A percentile compares a stretch with the other conserved stretches of the same genome.
Evolutionary conservation across 2,888 invertebrate genomes (phyloP).

Genomic region (Caenorhabditis wallacei): DNA sequence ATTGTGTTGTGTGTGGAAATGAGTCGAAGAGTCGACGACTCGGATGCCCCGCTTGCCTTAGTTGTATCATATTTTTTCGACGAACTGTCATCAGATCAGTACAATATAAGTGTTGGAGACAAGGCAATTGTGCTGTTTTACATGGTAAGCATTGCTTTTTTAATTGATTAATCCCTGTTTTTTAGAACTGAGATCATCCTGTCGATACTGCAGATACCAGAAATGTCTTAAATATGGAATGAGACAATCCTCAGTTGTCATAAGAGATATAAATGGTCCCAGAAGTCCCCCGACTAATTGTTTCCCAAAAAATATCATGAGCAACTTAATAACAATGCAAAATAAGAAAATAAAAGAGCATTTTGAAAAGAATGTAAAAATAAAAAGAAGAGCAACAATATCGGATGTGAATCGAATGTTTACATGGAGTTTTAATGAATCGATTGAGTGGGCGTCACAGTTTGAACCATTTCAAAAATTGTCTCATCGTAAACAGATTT

Average conservation of each 20-base stretch:
- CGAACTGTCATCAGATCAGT: constrained; percentile 56
- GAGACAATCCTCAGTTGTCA: constrained; percentile 56
- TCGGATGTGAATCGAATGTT: constrained; percentile 68
- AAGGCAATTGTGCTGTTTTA: neutral
- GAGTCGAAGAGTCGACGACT: constrained; percentile 54
- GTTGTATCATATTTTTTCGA: constrained; percentile 66
- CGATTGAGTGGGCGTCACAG: constrained; percentile 66
- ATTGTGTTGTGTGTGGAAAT: constrained; percentile 65
- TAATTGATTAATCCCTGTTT: neutral
- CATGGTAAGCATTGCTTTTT: neutral
- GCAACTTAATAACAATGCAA: constrained; percentile 11
- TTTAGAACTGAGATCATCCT: constrained; percentile 60
- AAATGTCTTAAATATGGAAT: constrained; percentile 59
- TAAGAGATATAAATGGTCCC: constrained; percentile 62
- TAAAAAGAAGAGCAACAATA: constrained; percentile 55
- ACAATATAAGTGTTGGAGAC: constrained; percentile 53
- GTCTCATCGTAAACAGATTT: constrained; percentile 37
- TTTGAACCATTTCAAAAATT: constrained; percentile 57
- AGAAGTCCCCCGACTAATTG: constrained; percentile 28
- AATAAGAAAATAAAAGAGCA: neutral
- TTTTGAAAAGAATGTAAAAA: neutral
- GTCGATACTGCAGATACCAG: constrained; percentile 57
- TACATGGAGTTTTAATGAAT: constrained; percentile 59
- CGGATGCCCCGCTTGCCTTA: constrained; percentile 65
- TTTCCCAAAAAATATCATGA: too few species aligned